phyloP scores from a whole-genome alignment of 2,113 vertebrate genomes.

The Hydropotes inermis region DNA sequence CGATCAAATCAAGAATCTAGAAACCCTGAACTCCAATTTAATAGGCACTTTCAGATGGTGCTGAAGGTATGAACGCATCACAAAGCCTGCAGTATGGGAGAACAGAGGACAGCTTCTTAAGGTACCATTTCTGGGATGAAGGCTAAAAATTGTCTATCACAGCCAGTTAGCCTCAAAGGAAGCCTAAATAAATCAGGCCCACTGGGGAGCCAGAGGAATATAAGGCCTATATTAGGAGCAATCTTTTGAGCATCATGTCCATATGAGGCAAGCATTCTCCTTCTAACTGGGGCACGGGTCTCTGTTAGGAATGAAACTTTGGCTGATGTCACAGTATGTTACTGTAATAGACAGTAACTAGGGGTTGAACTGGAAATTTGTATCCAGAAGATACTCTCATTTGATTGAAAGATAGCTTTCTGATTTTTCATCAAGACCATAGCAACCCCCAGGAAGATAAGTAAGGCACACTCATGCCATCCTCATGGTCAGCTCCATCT shows the following conservation, averaged over 20 bases:
- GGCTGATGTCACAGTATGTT: not conserved
- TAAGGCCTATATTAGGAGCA: conserved; percentile 43
- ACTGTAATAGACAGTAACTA: not conserved
- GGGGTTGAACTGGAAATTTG: not conserved
- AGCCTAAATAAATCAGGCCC: conserved; percentile 58
- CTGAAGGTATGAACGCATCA: conserved; percentile 58
- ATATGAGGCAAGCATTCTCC: conserved; percentile 49
- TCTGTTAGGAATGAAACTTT: not conserved
- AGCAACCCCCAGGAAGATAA: not conserved
- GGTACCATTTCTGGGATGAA: conserved; percentile 58
- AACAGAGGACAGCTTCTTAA: conserved; percentile 54
- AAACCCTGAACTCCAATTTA: conserved; percentile 70
- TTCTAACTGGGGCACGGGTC: conserved; percentile 20
- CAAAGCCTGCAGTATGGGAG: conserved; percentile 46
- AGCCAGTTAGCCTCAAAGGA: conserved; percentile 65
- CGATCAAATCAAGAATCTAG: conserved; percentile 65
- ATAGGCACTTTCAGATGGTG: conserved; percentile 36
- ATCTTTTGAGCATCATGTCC: not conserved
- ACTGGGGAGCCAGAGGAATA: not conserved
- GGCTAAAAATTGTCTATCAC: conserved; percentile 66
- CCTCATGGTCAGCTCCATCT: not conserved
- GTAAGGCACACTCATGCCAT: not conserved
- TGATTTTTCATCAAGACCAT: not conserved
- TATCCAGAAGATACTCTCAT: not conserved
- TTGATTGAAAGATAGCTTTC: not conserved